phyloP scores from a whole-genome alignment of 2,888 invertebrate genomes.

The Vanessa cardui region DNA sequence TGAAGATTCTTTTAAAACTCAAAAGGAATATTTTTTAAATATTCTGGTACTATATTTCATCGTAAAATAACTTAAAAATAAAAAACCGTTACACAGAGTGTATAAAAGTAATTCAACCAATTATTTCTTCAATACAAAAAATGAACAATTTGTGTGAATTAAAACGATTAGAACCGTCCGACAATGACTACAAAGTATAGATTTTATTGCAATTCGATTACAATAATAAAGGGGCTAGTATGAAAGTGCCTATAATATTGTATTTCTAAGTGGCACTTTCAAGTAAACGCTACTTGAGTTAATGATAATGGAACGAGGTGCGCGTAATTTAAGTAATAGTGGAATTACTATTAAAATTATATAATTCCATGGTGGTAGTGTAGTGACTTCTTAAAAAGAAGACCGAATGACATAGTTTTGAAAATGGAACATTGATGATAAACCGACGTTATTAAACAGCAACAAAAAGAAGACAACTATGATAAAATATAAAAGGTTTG shows the following conservation, averaged over 20 bases:
- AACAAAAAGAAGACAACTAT: not conserved
- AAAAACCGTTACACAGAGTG: not conserved
- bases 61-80: not conserved
- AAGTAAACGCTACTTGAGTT: conserved; percentile 61
- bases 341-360: conserved; percentile 46
- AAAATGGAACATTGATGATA: not conserved
- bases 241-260: conserved; percentile 56
- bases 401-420: conserved; percentile 16
- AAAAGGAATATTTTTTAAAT: too few relatives aligned
- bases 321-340: conserved; percentile 56
- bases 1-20: not conserved
- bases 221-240: conserved; percentile 44
- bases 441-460: not conserved
- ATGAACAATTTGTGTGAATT: not conserved
- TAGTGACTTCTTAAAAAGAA: conserved; percentile 19
- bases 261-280: conserved; percentile 64
- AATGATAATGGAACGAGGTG: conserved; percentile 54
- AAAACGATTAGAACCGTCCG: not conserved
- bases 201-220: conserved; percentile 33
- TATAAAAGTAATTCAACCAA: not conserved
- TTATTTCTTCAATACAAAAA: not conserved
- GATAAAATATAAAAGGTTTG: too few relatives aligned
- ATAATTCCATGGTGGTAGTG: conserved; percentile 37
- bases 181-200: conserved; percentile 9
- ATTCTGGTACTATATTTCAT: too few relatives aligned